Conservation (phyloP, 2,113 vertebrate genomes). For the Psammodynastes pulverulentus region DNA sequence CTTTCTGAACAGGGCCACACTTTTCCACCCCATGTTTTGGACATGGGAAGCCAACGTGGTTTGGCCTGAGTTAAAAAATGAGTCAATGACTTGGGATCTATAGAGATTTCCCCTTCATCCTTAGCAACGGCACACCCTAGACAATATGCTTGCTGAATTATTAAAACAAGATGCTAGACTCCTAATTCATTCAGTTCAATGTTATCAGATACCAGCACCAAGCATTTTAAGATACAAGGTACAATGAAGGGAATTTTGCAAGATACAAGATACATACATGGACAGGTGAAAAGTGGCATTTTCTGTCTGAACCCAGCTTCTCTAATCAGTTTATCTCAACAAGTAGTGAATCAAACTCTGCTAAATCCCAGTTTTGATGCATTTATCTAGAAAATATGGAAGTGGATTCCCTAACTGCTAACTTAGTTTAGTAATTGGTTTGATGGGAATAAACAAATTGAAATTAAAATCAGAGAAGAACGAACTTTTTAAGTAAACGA, state of each 20-base stretch:
- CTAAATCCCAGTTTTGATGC: neutral
- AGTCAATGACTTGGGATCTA: conserved; percentile 50
- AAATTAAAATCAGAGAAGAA: neutral
- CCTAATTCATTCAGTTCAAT: neutral
- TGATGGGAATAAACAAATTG: neutral
- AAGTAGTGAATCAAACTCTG: neutral
- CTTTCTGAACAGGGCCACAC: neutral
- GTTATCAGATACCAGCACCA: neutral
- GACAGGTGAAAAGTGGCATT: neutral
- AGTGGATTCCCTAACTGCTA: neutral
- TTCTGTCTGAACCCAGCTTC: neutral
- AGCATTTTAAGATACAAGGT: neutral
- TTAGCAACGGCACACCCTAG: neutral
- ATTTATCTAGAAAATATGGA: neutral
- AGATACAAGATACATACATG: neutral
- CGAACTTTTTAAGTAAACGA: neutral
- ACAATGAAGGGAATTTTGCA: neutral
- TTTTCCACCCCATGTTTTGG: neutral
- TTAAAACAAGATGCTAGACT: conserved; percentile 13
- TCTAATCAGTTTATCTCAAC: neutral
- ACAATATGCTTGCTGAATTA: neutral
- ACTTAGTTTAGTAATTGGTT: neutral
- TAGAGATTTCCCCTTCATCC: conserved; percentile 19
- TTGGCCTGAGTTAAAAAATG: conserved; percentile 31
- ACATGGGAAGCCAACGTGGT: neutral